Conservation (phyloP, 2,888 invertebrate genomes). For the Scelioninae gen. 2 region DNA sequence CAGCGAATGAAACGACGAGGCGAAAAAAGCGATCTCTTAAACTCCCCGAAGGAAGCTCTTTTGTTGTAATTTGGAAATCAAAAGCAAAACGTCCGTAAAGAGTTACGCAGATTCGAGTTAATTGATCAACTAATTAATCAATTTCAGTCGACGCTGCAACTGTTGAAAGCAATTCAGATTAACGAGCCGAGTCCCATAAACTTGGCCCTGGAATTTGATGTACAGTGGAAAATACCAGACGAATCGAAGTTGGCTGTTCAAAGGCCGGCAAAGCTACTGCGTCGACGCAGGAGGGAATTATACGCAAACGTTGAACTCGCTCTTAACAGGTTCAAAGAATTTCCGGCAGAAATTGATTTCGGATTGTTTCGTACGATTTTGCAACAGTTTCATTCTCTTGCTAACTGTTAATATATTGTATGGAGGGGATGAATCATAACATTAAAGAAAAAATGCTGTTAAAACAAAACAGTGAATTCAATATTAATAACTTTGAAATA, state of each 20-base stretch:
- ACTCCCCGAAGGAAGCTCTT: conserved; percentile 76
- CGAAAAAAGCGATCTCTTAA: conserved; percentile 63
- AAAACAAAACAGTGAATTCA: no score
- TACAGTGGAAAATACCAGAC: conserved; percentile 76
- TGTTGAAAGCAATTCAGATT: conserved; percentile 78
- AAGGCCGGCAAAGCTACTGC: conserved; percentile 61
- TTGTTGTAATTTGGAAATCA: conserved; percentile 67
- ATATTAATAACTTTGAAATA: no score
- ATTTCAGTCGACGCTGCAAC: conserved; percentile 77
- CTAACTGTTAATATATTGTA: no score
- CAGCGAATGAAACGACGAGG: conserved; percentile 14
- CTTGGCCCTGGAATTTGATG: conserved; percentile 78
- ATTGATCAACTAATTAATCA: conserved; percentile 29
- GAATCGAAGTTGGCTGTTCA: conserved; percentile 56
- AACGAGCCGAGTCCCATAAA: conserved; percentile 79
- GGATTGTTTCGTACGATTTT: conserved; percentile 35
- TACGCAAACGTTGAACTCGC: conserved; percentile 76
- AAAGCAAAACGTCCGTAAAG: background rate
- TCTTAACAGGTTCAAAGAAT: conserved; percentile 73
- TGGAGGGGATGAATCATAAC: no score
- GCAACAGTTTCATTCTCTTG: no score
- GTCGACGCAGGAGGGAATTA: conserved; percentile 76
- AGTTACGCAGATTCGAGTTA: background rate
- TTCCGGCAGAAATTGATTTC: conserved; percentile 25
- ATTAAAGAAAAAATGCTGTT: no score